Conservation (phyloP, 2,113 vertebrate species). For the Marcusenius ussheri region DNA sequence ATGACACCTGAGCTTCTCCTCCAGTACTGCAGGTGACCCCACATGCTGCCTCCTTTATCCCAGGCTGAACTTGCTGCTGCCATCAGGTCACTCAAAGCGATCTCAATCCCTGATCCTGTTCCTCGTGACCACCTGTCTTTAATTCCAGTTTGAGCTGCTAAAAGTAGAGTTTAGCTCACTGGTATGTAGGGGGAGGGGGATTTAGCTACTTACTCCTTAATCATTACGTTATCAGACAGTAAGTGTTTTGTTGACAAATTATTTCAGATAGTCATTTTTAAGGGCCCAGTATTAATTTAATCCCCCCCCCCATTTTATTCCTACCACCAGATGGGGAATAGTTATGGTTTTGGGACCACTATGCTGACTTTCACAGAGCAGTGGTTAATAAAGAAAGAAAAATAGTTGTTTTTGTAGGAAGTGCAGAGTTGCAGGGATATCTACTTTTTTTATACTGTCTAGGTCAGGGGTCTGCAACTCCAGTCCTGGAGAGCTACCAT, state of each 20-base stretch:
- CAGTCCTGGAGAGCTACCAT: too few relatives aligned
- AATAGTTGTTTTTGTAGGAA: not conserved
- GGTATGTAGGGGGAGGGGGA: not conserved
- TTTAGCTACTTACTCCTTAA: not conserved
- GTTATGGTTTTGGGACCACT: not conserved
- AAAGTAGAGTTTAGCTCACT: not conserved
- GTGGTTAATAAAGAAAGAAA: not conserved
- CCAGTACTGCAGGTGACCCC: conserved; percentile 80
- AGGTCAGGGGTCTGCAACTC: not conserved
- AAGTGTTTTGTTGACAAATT: not conserved
- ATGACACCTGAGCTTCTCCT: conserved; percentile 73
- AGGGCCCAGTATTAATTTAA: not conserved
- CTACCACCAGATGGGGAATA: not conserved
- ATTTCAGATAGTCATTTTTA: not conserved
- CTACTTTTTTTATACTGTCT: not conserved
- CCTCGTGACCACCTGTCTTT: not conserved
- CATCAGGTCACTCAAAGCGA: not conserved
- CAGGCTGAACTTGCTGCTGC: not conserved
- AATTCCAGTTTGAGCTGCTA: not conserved
- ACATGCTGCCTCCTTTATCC: not conserved
- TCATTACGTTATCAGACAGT: not conserved
- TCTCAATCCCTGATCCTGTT: not conserved
- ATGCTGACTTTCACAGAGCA: not conserved
- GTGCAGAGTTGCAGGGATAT: not conserved
- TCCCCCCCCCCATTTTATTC: not conserved